phyloP scores from a whole-genome alignment of 2,113 vertebrate genomes.

The Fregata magnificens region DNA sequence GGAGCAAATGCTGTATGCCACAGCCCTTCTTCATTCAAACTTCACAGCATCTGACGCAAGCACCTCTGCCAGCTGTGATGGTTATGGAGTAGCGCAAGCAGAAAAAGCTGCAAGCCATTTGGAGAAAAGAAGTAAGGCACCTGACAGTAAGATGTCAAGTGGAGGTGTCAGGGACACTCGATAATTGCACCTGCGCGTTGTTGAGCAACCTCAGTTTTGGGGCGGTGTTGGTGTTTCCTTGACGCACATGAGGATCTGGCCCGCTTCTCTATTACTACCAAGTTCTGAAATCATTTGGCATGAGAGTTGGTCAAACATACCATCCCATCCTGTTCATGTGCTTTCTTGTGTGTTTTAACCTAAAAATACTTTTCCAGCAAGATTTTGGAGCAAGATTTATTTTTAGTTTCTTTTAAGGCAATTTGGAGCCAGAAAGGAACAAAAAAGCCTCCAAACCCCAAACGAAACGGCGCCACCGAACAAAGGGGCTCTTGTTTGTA shows the following conservation, averaged over 20 bases:
- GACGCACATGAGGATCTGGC: not conserved
- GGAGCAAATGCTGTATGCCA: not conserved
- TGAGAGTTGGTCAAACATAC: not conserved
- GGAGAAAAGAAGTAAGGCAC: not conserved
- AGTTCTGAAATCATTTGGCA: not conserved
- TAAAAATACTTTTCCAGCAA: not conserved
- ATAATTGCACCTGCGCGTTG: not conserved
- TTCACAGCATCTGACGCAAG: not conserved
- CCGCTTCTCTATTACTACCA: not conserved
- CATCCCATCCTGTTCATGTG: not conserved
- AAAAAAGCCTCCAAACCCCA: slow-evolving; percentile 2
- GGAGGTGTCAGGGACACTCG: not conserved
- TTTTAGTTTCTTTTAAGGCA: not conserved
- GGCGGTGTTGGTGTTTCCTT: not conserved
- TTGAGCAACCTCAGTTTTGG: not conserved
- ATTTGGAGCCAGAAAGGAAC: slow-evolving; percentile 34
- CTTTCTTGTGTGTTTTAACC: not conserved
- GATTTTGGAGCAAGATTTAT: slow-evolving; percentile 3
- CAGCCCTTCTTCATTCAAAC: not conserved
- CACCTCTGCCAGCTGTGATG: not conserved
- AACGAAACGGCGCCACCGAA: not conserved
- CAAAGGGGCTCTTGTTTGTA: slow-evolving; percentile 41
- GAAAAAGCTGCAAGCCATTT: not conserved
- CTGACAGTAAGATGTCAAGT: not conserved
- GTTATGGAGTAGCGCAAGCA: not conserved